Percentiles rank a stretch among this genome's conserved stretches.
phyloP scores from a whole-genome alignment of 2,797 vertebrate species.

The Austrolebias charrua region DNA sequence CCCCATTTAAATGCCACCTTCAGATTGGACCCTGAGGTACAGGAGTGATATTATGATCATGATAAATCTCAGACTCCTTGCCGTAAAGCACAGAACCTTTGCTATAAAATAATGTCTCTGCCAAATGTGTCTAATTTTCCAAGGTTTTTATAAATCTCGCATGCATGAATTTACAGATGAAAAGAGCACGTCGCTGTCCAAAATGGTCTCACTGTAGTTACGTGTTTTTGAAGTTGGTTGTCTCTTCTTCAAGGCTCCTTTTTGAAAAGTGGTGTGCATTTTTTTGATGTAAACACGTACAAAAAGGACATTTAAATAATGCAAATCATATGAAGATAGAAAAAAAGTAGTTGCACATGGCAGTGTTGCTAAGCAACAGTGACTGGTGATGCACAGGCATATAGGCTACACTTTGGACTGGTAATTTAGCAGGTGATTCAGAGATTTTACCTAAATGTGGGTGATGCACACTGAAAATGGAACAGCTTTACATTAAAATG shows the following conservation, averaged over 20 bases:
- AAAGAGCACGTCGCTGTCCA: not conserved
- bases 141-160: not conserved
- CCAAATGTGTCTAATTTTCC: not conserved
- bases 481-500: conserved; percentile 24
- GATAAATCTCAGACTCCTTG: conserved; percentile 18
- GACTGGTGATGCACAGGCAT: conserved; percentile 8
- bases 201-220: not conserved
- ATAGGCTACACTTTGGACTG: conserved; percentile 8
- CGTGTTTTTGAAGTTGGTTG: not conserved
- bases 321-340: conserved; percentile 30
- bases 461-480: conserved; percentile 14
- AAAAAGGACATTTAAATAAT: conserved; percentile 24
- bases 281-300: conserved; percentile 2
- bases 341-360: conserved; percentile 12
- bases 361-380: conserved; percentile 49
- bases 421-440: conserved; percentile 11
- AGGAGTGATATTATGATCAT: conserved; percentile 21
- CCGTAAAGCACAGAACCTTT: not conserved
- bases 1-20: conserved; percentile 28
- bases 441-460: conserved; percentile 25
- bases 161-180: not conserved
- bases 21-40: conserved; percentile 17
- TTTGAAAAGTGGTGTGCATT: not conserved
- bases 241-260: not conserved
- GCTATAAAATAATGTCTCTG: not conserved